Base-by-base conservation (phyloP, 2,888 invertebrate species). In the Rhagium mordax region DNA sequence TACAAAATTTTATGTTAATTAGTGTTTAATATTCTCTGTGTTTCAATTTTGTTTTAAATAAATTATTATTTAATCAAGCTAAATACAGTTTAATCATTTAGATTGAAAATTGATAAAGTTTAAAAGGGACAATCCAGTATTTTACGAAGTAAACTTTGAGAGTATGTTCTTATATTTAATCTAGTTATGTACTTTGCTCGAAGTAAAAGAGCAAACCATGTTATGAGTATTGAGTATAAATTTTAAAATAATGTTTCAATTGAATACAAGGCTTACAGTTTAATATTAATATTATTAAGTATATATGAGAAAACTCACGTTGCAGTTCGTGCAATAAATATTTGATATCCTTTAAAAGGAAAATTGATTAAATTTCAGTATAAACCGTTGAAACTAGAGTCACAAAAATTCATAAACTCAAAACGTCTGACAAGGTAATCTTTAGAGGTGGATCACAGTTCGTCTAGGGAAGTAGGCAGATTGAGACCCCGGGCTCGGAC, bases 61-160 rank as follows among this genome's bases (percentile, higher is more conserved):
- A 1, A 21, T 21, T 24, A 55, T 24, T n/a, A n/a, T 55, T 55
- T 20, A 55, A 55, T 20, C n/a, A 55, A 55, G 24, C 6, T 55
- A 24, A 55, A 55, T 55, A 13, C 10, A 10, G 8, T 53, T 53
- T 18, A 53, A 53, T 21, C 20, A 13, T 1, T 53, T 33, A 13
- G 10, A n/a, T n/a, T 10, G 24, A 55, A 18, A 8, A 7, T 51
- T 18, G 20, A 18, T 41, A 41, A 13, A 55, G 24, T 55, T 55
- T 55, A n/a, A 21, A 41, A 41, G n/a, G 0, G n/a, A 41, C 2
- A 41, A n/a, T n/a, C 3, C 13, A 4, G 4, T 41, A 10, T 24
- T 41, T 53, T 53, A 53, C 20, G 5, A 24, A 24, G 24, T 24
- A 24, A 59, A 59, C 59, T 59, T 59, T 33, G n/a, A n/a, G 6